A percentile compares a stretch with the other conserved stretches of the same genome.
Evolutionary conservation across 1,140 invertebrate genomes (phyloP).

Genomic region (Caerostris darwini): DNA sequence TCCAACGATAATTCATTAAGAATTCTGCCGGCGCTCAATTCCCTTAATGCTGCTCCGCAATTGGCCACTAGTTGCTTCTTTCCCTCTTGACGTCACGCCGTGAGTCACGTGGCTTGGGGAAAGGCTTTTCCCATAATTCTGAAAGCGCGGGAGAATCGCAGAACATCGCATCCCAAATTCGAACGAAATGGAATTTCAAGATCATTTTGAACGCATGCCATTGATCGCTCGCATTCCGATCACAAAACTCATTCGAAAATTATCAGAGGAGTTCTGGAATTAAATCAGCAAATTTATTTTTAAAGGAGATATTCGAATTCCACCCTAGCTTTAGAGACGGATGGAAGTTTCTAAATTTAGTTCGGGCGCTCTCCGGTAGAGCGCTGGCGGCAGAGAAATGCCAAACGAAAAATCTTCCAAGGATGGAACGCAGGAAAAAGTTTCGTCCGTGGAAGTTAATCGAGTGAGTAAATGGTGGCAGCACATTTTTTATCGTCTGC

Average conservation of each 20-base stretch:
- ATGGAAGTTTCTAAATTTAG: conserved; percentile 53
- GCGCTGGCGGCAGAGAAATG: not conserved
- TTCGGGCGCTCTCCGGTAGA: conserved; percentile 64
- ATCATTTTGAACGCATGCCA: not conserved
- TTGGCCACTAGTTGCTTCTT: conserved; percentile 73
- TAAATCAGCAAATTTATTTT: not conserved
- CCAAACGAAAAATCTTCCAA: not conserved
- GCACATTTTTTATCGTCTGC: conserved; percentile 60
- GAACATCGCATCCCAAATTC: not conserved
- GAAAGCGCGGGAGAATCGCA: conserved; percentile 44
- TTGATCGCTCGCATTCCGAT: not conserved
- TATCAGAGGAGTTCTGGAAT: not conserved
- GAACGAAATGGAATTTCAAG: not conserved
- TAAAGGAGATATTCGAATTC: not conserved
- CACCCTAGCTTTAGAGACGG: not conserved
- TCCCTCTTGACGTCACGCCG: not conserved
- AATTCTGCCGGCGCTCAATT: conserved; percentile 7
- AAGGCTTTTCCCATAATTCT: conserved; percentile 29
- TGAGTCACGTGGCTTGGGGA: not conserved
- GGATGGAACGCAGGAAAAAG: not conserved
- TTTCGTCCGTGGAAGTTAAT: conserved; percentile 39
- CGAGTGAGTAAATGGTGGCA: conserved; percentile 58
- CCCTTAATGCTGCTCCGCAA: conserved; percentile 29
- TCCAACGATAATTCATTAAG: conserved; percentile 31
- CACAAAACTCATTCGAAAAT: not conserved